Conservation (phyloP, 2,113 vertebrate species). For the Prochilodus magdalenae region DNA sequence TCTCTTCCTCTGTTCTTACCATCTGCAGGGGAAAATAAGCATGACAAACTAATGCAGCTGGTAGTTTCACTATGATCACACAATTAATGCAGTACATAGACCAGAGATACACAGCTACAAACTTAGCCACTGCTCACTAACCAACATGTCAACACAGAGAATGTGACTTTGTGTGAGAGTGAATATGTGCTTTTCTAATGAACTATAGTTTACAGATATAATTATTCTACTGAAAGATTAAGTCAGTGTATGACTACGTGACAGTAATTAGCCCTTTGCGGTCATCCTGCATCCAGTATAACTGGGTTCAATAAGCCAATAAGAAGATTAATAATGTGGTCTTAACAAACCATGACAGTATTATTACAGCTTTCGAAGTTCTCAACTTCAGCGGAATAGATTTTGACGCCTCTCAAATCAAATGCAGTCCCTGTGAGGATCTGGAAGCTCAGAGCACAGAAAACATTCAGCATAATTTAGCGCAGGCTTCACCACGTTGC, state of each 20-base stretch:
- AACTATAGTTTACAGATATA: background rate
- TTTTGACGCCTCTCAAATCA: background rate
- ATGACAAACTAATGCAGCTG: slow-evolving; percentile 8
- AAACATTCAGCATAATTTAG: background rate
- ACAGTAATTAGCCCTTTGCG: too few species aligned
- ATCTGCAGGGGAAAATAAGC: slow-evolving; percentile 33
- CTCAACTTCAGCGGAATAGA: slow-evolving; percentile 1
- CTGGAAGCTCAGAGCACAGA: background rate
- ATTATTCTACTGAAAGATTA: background rate
- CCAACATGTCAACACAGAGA: background rate
- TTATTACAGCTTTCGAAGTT: slow-evolving; percentile 23
- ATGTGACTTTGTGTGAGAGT: background rate
- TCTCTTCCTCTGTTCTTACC: slow-evolving; percentile 22
- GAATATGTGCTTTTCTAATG: background rate
- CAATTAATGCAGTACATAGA: background rate
- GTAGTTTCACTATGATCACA: background rate
- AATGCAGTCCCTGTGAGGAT: background rate
- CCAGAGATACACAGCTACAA: background rate
- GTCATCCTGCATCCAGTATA: too few species aligned
- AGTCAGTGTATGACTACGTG: background rate
- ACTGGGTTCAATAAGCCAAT: slow-evolving; percentile 5
- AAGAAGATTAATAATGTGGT: slow-evolving; percentile 25
- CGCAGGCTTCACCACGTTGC: background rate
- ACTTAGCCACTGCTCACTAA: background rate
- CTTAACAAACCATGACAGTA: slow-evolving; percentile 4